phyloP scores from a whole-genome alignment of 2,113 vertebrate genomes.

The Xenopus laevis region DNA sequence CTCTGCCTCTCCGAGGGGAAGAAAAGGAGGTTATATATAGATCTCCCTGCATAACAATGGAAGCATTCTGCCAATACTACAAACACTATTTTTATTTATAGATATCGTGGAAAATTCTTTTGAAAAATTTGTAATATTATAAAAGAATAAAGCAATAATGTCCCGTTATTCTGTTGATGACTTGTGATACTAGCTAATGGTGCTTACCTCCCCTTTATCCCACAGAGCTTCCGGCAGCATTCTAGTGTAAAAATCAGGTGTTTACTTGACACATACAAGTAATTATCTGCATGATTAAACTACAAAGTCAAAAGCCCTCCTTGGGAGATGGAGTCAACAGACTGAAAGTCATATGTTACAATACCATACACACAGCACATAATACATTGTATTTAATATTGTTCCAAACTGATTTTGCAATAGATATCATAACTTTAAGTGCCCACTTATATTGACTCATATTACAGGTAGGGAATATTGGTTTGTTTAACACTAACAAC shows the following conservation, averaged over 20 bases:
- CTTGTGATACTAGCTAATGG: not conserved
- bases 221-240: not conserved
- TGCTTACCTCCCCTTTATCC: not conserved
- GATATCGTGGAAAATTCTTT: constrained; percentile 28
- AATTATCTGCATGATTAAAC: not conserved
- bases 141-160: not conserved
- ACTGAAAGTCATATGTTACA: not conserved
- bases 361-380: too few relatives aligned
- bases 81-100: not conserved
- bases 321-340: not conserved
- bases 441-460: too few relatives aligned
- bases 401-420: too few relatives aligned
- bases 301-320: not conserved
- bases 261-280: not conserved
- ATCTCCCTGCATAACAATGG: constrained; percentile 1
- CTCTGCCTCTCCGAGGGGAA: not conserved
- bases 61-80: not conserved
- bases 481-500: too few relatives aligned
- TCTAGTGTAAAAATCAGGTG: not conserved
- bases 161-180: not conserved
- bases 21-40: constrained; percentile 10
- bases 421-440: too few relatives aligned
- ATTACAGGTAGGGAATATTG: too few relatives aligned
- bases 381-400: too few relatives aligned
- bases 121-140: not conserved